Conservation (phyloP, 2,888 invertebrate species). For the Amiota mariae region DNA sequence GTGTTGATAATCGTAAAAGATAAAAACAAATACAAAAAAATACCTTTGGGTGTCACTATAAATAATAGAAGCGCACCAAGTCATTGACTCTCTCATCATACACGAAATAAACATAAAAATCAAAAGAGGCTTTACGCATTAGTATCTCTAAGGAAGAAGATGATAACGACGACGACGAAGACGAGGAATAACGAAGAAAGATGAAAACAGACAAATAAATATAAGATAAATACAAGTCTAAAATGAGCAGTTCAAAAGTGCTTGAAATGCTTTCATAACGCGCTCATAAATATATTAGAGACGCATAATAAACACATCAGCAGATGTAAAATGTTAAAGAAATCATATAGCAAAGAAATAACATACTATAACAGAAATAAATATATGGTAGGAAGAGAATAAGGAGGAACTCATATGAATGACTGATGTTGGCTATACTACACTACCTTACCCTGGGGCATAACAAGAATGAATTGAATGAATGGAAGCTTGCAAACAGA, state of each 20-base stretch:
- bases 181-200: no score
- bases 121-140: constrained; percentile 16
- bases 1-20: not conserved
- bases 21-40: constrained; percentile 37
- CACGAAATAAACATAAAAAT: constrained; percentile 39
- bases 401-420: no score
- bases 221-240: constrained; percentile 51
- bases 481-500: no score
- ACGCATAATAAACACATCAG: constrained; percentile 66
- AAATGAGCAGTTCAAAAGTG: constrained; percentile 48
- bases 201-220: constrained; percentile 28
- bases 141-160: no score
- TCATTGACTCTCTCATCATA: not conserved
- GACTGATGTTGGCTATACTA: no score
- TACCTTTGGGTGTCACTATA: constrained; percentile 58
- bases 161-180: not conserved
- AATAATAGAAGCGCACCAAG: constrained; percentile 46
- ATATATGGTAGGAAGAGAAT: no score
- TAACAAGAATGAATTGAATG: no score
- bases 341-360: no score
- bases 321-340: constrained; percentile 24
- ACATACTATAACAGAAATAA: not conserved
- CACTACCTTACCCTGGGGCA: no score
- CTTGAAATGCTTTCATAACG: constrained; percentile 63
- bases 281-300: constrained; percentile 65